Conservation (phyloP, 2,113 vertebrate species). For the Ctenomys sociabilis region DNA sequence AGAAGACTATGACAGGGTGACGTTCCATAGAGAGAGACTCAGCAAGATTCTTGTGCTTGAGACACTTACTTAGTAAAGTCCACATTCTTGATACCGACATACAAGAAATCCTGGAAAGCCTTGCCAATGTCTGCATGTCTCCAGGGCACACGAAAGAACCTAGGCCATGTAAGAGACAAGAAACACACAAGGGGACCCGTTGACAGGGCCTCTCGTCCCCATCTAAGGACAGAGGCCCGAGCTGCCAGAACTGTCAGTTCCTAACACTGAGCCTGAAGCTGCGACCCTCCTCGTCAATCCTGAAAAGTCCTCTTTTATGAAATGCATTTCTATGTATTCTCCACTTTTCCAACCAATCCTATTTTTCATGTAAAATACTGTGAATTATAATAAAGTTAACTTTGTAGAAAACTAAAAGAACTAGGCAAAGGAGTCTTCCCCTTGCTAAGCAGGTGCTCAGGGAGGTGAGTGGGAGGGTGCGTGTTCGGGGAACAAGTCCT, state of each 20-base stretch:
- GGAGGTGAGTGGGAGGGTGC: no score
- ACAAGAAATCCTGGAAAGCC: neutral
- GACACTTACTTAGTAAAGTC: neutral
- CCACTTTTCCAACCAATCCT: neutral
- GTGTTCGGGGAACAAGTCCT: neutral
- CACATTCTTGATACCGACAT: neutral
- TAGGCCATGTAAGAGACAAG: rapidly evolving
- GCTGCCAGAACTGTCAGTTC: rapidly evolving
- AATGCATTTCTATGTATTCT: neutral
- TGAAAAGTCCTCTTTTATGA: neutral
- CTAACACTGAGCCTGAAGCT: no score
- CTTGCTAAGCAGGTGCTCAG: neutral
- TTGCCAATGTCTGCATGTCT: neutral
- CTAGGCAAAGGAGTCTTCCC: rapidly evolving
- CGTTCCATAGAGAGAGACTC: neutral
- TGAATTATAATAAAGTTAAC: neutral
- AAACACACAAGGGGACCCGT: no score
- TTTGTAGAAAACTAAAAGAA: neutral
- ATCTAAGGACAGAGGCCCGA: no score
- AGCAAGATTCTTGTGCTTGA: neutral
- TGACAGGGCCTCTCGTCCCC: neutral
- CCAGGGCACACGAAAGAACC: neutral
- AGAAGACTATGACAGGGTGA: neutral
- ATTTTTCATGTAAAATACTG: neutral
- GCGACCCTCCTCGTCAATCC: rapidly evolving